Evolutionary conservation across 1,140 invertebrate species (phyloP), one percentile per base, ranked within the genome.

Genomic region (Linepithema humile): DNA sequence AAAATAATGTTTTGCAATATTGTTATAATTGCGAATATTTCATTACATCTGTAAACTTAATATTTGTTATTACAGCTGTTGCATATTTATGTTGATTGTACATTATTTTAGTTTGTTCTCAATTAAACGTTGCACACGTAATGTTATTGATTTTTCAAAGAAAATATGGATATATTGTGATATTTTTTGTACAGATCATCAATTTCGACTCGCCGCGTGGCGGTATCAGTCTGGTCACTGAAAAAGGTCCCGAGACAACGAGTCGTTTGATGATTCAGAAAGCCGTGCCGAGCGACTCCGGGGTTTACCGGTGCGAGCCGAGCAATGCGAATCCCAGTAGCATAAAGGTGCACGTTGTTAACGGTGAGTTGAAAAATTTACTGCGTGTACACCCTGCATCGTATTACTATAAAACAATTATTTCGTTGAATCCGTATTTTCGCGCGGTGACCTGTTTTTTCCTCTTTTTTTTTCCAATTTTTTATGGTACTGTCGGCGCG

Each of bases 321-420:
- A 96, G 95, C 85, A 96, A 96, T 91, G 95, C 96, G 20, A 95
- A 96, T 89, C 94, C 95, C 5, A 95, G 94, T 60, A 95, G 93
- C 82, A 95, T 96, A 85, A 94, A 95, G 77, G 96, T 96, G 40
- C 95, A 96, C 90, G 95, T 96, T 50, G 94, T 96, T 62, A 95
- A 96, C 90, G 96, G 96, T 96, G 90, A 94, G 94, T 74, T 55
- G n/a, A n/a, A 5, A 70, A 43, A 43, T 70, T 53, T 55, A 20
- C 57, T 75, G 70, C 26, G 9, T 20, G 3, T 0, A 6, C 3
- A 12, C 15, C 5, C 4, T 23, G 15, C 2, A 20, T 62, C 7
- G 29, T 59, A 23, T 43, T 38, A 26, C 0, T 35, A 6, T 65
- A 53, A 65, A 77, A 65, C 9, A 32, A 29, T 69, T 55, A 57